Percentiles rank a stretch among this genome's conserved stretches.
Evolutionary conservation across 2,113 vertebrate species (phyloP).

Genomic region (Chaetorhynchus papuensis): DNA sequence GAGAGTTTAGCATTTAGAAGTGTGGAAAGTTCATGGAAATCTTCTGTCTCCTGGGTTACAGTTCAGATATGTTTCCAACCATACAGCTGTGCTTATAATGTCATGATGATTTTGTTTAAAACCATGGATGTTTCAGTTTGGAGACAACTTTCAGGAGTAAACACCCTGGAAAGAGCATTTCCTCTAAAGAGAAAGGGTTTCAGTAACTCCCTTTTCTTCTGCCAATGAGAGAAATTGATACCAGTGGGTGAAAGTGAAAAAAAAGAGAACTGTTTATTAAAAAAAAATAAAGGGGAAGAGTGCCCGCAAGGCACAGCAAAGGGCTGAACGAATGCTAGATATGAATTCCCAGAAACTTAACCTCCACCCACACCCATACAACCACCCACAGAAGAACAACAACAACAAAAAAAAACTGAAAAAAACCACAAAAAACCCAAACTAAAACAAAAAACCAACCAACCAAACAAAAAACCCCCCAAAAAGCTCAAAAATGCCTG

Average conservation of each 20-base stretch:
- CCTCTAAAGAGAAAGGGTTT: neutral
- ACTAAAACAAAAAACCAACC: no score
- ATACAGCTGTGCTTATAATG: neutral
- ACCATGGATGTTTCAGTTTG: neutral
- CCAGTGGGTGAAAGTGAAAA: neutral
- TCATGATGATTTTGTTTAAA: neutral
- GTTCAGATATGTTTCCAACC: neutral
- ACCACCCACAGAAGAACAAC: neutral
- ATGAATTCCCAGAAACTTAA: neutral
- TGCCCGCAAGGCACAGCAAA: neutral
- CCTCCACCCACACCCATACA: neutral
- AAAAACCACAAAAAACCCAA: no score
- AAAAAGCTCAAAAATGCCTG: neutral
- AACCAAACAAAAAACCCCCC: no score
- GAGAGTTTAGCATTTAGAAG: neutral
- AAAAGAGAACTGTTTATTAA: neutral
- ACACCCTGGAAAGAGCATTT: neutral
- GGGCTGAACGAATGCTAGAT: neutral
- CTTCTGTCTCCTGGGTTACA: neutral
- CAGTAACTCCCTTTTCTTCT: neutral
- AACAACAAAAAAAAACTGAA: no score
- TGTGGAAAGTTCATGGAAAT: neutral
- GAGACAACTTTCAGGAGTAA: neutral
- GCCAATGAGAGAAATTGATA: neutral
- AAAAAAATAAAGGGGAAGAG: neutral